Evolutionary conservation across 2,113 vertebrate species (phyloP).

Genomic region (Pelodiscus sinensis): DNA sequence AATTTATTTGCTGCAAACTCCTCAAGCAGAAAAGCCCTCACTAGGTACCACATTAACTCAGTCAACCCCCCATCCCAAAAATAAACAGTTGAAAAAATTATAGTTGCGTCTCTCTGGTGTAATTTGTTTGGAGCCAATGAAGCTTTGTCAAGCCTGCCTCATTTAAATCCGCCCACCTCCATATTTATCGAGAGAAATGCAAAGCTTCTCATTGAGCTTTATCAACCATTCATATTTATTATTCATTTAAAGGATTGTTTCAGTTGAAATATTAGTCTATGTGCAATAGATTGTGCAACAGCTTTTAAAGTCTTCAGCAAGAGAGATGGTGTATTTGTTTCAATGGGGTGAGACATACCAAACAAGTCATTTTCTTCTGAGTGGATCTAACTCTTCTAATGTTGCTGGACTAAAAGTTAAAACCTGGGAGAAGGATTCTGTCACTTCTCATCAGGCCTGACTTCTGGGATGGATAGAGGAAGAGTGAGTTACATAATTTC

Average conservation of each 20-base stretch:
- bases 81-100: conserved; percentile 5
- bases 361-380: neutral
- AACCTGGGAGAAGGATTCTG: neutral
- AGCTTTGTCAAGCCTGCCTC: conserved; percentile 20
- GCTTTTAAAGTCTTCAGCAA: neutral
- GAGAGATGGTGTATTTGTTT: neutral
- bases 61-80: neutral
- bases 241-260: neutral
- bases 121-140: conserved; percentile 21
- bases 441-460: accelerated
- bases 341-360: neutral
- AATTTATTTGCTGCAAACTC: neutral
- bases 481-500: neutral
- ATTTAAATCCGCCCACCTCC: conserved; percentile 4
- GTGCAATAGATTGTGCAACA: neutral
- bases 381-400: neutral
- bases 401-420: neutral
- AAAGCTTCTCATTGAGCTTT: conserved; percentile 16
- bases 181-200: conserved; percentile 47
- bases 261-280: neutral
- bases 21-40: neutral
- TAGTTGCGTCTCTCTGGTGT: conserved; percentile 21
- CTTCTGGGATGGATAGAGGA: neutral
- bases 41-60: neutral
- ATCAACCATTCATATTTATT: neutral